Evolutionary conservation across 1,140 invertebrate species (phyloP), one percentile per base, ranked within the genome.

Genomic region (Dendroctonus ponderosae): DNA sequence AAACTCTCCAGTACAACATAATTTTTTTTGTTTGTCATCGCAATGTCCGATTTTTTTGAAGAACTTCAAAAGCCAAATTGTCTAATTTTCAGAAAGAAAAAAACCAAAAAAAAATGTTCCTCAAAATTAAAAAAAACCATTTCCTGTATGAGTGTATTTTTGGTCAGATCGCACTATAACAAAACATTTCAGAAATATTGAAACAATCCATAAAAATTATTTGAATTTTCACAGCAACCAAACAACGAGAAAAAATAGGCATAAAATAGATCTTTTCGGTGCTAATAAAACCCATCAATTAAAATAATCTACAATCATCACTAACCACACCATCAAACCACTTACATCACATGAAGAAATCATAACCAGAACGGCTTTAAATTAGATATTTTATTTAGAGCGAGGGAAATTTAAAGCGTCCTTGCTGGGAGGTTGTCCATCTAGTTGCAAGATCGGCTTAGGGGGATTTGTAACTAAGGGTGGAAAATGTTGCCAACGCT

Each of bases 361-460:
- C 39, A 38, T n/a, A 51, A 37, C n/a, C 60, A 15, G 43, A 14
- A 26, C 26, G 26, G 26, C 26, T 26, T 26, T 49, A 49, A 37
- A n/a, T 50, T 60, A 37, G 50, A 62, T 9, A 51, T 38, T 64
- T 38, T 62, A 66, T 73, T 73, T 71, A 54, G 72, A 67, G 67
- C 65, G 52, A 39, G 72, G 72, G 62, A 72, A 74, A 56, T 54
- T 61, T 56, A 70, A 26, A 43, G 63, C 59, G 48, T 62, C 70
- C 44, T 71, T 67, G 39, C 43, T 69, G 40, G 70, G 52, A 52
- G 64, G 63, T 48, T 64, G 38, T 49, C 67, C 67, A 52, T 66
- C 67, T 14, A 68, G 50, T 53, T 67, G 65, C 46, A 71, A 50
- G 52, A 69, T 51, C 15, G 70, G 42, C 58, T 71, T 71, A n/a